Base-by-base conservation (phyloP, 2,797 vertebrate species). In the Ctenochaetus hawaiiensis region DNA sequence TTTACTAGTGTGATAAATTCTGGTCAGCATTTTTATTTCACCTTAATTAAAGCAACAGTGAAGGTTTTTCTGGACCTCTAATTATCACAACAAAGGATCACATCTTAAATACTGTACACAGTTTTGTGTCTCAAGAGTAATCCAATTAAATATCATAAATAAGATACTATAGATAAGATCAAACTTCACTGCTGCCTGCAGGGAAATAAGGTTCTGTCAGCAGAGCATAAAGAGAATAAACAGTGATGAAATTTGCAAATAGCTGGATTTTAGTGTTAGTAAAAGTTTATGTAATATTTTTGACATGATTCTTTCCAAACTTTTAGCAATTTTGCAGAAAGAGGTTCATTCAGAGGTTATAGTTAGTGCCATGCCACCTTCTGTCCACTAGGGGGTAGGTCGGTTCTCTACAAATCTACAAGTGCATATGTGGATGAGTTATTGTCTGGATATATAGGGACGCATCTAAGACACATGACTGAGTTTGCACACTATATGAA, bases 191-290 rank as follows among this genome's bases (percentile, higher is more conserved):
- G 45, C 62, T 43, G 59, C 12, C 41, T 44, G 41, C 45, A 14
- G 65, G n/a, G 59, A 78, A 81, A 65, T 64, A 23, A n/a, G 41
- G 43, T 66, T 73, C 22, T 66, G 26, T 66, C 49, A 45, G 34
- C 26, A 30, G 26, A 30, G 26, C 8, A 12, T 13, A 16, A 41
- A 8, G 43, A 79, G 41, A 52, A 51, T 60, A 60, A 73, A 63
- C 20, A 34, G 8, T 5, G 13, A 11, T 13, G 17, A 14, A 14
- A 47, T 23, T 12, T 34, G 22, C n/a, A 45, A 34, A 53, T 18
- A 52, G 45, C 52, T 52, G 20, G 26, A 49, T 51, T 41, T 39
- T 39, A 39, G 10, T 10, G 54, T 74, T 10, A 60, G 53, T 30
- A 11, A 52, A 10, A 52, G 26, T 30, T 30, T 30, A 30, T 30